Evolutionary conservation across 2,797 vertebrate species (phyloP).

Genomic region (Pseudochirops cupreus): DNA sequence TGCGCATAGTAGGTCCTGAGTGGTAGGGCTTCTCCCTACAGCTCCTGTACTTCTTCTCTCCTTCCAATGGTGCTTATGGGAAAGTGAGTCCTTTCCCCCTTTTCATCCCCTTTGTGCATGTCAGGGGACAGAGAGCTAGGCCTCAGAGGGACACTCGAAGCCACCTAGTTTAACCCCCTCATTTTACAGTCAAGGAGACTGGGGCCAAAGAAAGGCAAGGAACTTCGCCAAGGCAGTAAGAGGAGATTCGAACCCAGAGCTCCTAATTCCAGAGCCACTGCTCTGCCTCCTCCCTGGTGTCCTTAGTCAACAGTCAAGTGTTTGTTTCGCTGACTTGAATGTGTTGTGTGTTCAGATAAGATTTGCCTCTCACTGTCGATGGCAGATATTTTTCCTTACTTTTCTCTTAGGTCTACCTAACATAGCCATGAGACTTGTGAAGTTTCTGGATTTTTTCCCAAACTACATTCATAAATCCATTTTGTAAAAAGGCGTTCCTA

Average conservation of each 20-base stretch:
- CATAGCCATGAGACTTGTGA: background rate
- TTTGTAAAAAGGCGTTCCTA: slow-evolving; percentile 3
- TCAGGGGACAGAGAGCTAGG: background rate
- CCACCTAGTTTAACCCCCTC: background rate
- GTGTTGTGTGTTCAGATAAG: background rate
- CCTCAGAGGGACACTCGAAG: background rate
- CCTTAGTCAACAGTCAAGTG: no score
- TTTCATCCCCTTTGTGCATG: background rate
- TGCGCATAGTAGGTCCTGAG: background rate
- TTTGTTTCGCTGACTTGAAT: background rate
- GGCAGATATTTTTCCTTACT: background rate
- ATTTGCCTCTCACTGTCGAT: background rate
- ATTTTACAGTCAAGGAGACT: background rate
- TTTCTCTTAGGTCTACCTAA: background rate
- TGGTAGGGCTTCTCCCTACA: no score
- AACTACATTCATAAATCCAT: background rate
- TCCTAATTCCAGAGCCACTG: background rate
- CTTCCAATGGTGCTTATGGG: background rate
- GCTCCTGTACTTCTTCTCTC: background rate
- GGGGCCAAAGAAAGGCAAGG: background rate
- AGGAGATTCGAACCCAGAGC: background rate
- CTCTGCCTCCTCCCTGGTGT: background rate
- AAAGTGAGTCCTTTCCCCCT: background rate
- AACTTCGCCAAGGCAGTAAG: background rate
- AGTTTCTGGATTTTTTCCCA: background rate